phyloP scores from a whole-genome alignment of 1,140 invertebrate species.

The Orius insidiosus region DNA sequence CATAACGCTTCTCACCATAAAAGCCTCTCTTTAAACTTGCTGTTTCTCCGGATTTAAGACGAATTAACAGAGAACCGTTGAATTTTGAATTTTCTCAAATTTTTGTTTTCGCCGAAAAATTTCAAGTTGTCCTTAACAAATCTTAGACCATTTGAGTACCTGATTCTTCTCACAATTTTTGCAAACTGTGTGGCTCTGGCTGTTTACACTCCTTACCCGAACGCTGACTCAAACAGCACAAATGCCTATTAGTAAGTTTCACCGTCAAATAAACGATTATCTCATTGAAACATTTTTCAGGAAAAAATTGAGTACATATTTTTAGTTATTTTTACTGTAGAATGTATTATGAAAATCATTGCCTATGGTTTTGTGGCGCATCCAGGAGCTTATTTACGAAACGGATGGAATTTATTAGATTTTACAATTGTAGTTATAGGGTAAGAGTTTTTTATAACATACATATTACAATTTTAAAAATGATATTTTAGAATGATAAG shows the following conservation, averaged over 20 bases:
- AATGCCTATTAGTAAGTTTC: slow-evolving; percentile 82
- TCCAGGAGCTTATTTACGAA: slow-evolving; percentile 89
- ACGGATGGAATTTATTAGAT: slow-evolving; percentile 98
- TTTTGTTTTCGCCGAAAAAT: too few relatives aligned
- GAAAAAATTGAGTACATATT: slow-evolving; percentile 98
- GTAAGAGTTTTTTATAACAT: slow-evolving; percentile 36
- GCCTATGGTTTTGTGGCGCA: slow-evolving; percentile 96
- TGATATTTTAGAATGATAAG: slow-evolving; percentile 88
- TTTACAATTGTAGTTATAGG: slow-evolving; percentile 99
- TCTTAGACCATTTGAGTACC: slow-evolving; percentile 97
- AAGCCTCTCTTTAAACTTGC: too few relatives aligned
- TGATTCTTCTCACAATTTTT: slow-evolving; percentile 98
- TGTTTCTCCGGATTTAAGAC: too few relatives aligned
- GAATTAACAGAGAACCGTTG: too few relatives aligned
- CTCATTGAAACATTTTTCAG: slow-evolving; percentile 37
- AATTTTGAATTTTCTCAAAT: too few relatives aligned
- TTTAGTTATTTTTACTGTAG: slow-evolving; percentile 94
- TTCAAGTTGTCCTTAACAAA: slow-evolving; percentile 31
- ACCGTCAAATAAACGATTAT: neutral
- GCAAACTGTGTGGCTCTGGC: slow-evolving; percentile 98
- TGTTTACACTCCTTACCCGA: slow-evolving; percentile 94
- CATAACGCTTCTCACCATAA: too few relatives aligned
- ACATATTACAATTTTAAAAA: neutral
- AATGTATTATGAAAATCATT: slow-evolving; percentile 98
- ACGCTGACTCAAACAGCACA: slow-evolving; percentile 85